Evolutionary conservation across 2,888 invertebrate species (phyloP).

Genomic region (Chaitophorus viminalis): DNA sequence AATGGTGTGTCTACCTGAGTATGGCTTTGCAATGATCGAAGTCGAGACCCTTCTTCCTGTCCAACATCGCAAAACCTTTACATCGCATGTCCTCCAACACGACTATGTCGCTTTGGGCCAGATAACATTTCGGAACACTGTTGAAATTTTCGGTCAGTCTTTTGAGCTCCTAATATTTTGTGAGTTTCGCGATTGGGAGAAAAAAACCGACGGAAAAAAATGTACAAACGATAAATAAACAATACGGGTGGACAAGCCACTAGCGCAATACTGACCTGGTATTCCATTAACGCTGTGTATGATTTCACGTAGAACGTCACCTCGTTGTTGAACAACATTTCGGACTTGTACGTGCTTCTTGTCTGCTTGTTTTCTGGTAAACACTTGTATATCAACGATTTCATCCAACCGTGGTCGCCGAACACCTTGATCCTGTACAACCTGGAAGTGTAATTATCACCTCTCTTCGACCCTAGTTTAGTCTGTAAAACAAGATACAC

Average conservation of each 20-base stretch:
- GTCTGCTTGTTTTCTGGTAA: constrained; percentile 74
- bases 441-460: constrained; percentile 81
- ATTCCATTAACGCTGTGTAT: constrained; percentile 74
- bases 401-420: constrained; percentile 68
- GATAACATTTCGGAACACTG: constrained; percentile 72
- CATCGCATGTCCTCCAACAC: constrained; percentile 73
- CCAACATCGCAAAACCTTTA: constrained; percentile 74
- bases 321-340: constrained; percentile 77
- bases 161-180: constrained; percentile 66
- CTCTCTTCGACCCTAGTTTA: constrained; percentile 77
- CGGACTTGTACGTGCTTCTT: constrained; percentile 78
- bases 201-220: background rate
- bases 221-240: too few relatives aligned
- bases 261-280: constrained; percentile 69
- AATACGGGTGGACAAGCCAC: constrained; percentile 62
- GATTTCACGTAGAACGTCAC: constrained; percentile 78
- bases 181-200: background rate
- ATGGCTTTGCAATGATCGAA: constrained; percentile 73
- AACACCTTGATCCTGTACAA: constrained; percentile 75
- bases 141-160: constrained; percentile 67
- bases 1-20: constrained; percentile 66
- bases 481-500: constrained; percentile 70
- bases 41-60: constrained; percentile 73
- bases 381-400: constrained; percentile 77
- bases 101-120: constrained; percentile 69